phyloP scores from a whole-genome alignment of 2,797 vertebrate genomes.

The Poecilia gillii region DNA sequence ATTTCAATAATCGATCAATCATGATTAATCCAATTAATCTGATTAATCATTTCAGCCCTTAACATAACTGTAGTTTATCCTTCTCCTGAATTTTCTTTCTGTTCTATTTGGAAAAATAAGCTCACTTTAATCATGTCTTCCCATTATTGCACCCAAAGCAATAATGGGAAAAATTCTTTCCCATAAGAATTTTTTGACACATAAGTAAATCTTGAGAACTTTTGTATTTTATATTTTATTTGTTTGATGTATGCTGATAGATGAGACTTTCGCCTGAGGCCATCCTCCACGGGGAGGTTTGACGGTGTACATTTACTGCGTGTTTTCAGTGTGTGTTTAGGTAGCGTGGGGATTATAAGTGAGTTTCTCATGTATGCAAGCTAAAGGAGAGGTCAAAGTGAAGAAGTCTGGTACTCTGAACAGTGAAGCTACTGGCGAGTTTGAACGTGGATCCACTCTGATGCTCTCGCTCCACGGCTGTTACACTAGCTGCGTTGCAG shows the following conservation, averaged over 20 bases:
- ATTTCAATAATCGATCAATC: neutral
- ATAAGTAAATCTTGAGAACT: neutral
- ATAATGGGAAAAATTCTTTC: too few relatives aligned
- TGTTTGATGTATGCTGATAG: neutral
- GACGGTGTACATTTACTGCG: conserved; percentile 78
- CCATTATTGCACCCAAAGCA: neutral
- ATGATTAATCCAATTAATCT: neutral
- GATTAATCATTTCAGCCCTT: neutral
- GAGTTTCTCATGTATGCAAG: conserved; percentile 60
- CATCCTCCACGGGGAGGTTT: neutral
- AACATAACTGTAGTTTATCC: neutral
- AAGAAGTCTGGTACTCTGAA: conserved; percentile 96
- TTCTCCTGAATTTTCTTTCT: neutral
- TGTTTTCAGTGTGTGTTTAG: conserved; percentile 82
- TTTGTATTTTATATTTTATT: neutral
- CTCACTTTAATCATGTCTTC: neutral
- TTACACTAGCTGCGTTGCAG: conserved; percentile 92
- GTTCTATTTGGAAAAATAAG: neutral
- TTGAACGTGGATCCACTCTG: conserved; percentile 74
- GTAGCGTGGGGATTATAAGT: conserved; percentile 26
- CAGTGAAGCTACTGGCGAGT: conserved; percentile 91
- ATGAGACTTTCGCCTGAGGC: conserved; percentile 6
- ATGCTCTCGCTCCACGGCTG: conserved; percentile 82
- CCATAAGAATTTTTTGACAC: neutral
- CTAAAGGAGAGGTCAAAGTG: conserved; percentile 49